phyloP scores from a whole-genome alignment of 2,888 invertebrate species.

The Harpalus rubripes region DNA sequence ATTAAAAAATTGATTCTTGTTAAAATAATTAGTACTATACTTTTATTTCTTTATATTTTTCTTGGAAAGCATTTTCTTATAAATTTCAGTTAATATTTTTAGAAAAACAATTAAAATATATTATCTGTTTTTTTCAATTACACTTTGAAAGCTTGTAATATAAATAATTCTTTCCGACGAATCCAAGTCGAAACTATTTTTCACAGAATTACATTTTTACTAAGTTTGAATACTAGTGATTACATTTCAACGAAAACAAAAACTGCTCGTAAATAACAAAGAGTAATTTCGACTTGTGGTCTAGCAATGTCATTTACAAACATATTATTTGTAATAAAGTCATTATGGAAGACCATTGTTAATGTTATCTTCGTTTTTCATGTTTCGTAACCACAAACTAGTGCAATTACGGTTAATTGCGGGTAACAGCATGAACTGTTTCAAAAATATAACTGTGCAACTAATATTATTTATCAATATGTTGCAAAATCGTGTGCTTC shows the following conservation, averaged over 20 bases:
- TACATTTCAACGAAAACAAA: not conserved
- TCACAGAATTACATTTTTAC: too few relatives aligned
- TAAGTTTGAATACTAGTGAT: too few relatives aligned
- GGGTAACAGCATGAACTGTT: not conserved
- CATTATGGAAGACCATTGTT: constrained; percentile 16
- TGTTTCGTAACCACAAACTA: constrained; percentile 31
- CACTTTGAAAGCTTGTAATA: too few relatives aligned
- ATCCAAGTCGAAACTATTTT: not conserved
- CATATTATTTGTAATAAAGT: constrained; percentile 33
- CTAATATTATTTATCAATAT: not conserved
- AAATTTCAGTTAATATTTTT: too few relatives aligned
- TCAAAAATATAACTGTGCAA: constrained; percentile 6
- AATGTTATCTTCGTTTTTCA: constrained; percentile 6
- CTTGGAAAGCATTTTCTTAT: too few relatives aligned
- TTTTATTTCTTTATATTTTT: too few relatives aligned
- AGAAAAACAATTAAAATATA: too few relatives aligned
- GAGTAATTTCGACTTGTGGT: constrained; percentile 3
- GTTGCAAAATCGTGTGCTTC: constrained; percentile 1
- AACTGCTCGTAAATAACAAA: not conserved
- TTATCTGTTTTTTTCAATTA: too few relatives aligned
- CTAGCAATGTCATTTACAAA: constrained; percentile 16
- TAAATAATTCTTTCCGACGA: not conserved
- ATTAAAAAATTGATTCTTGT: too few relatives aligned
- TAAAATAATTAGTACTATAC: too few relatives aligned
- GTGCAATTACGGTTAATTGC: constrained; percentile 9